Percentiles rank a stretch among this genome's conserved stretches.
These are phyloP conservation scores for Actinia equina DNA, from an alignment of 64 coral and sea anemone genomes.

Conservation along the genomic window DNA sequence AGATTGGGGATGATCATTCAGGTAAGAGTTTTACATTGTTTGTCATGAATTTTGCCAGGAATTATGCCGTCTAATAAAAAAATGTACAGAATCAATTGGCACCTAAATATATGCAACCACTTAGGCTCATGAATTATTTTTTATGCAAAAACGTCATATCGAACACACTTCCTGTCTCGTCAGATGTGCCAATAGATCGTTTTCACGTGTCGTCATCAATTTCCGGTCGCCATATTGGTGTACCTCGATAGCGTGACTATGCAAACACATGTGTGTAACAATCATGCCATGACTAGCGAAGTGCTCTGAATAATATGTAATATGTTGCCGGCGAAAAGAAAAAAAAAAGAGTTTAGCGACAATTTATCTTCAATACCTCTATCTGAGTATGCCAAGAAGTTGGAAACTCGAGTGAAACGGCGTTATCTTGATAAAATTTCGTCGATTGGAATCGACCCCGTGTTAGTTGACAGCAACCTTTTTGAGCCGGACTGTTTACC, in stretches of 20 bases:
- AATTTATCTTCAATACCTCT: constrained; percentile 18
- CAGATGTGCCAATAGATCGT: too few relatives aligned
- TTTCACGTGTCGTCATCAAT: too few relatives aligned
- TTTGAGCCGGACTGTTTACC: constrained; percentile 21
- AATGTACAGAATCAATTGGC: too few relatives aligned
- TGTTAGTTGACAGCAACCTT: constrained; percentile 9
- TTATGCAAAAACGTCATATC: too few relatives aligned
- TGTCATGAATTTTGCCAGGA: too few relatives aligned
- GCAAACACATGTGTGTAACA: neutral
- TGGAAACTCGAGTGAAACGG: constrained; percentile 23
- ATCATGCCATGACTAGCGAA: neutral
- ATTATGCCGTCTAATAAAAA: too few relatives aligned
- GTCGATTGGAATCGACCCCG: constrained; percentile 34
- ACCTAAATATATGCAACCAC: too few relatives aligned
- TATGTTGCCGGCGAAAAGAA: neutral
- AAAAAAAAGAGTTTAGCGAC: neutral
- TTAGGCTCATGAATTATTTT: too few relatives aligned
- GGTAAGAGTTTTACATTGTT: too few relatives aligned
- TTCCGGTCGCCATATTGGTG: neutral
- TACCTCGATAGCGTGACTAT: neutral
- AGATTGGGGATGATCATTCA: too few relatives aligned
- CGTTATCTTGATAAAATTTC: constrained; percentile 35
- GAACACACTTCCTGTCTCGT: too few relatives aligned
- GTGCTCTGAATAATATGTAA: neutral
- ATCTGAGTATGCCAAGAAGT: constrained; percentile 19